A percentile compares a stretch with the other conserved stretches of the same genome.
phyloP scores from a whole-genome alignment of 2,113 vertebrate species.

The Hydropotes inermis region DNA sequence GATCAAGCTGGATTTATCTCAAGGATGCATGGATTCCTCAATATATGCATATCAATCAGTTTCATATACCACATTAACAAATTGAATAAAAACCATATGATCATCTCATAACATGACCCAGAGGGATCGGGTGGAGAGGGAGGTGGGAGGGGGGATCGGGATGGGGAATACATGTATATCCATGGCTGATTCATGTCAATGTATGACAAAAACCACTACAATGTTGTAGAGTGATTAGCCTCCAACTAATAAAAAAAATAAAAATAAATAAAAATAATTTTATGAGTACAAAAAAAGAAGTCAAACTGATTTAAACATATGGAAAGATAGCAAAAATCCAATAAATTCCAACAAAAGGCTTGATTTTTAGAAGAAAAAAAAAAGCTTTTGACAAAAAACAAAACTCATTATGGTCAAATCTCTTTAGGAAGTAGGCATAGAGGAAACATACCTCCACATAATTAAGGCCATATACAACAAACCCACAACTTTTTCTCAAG shows the following conservation, averaged over 20 bases:
- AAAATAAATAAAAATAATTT: no score
- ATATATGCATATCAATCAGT: neutral
- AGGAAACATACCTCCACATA: neutral
- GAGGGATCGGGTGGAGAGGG: no score
- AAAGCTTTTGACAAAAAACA: neutral
- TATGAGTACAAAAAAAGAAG: no score
- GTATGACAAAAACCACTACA: no score
- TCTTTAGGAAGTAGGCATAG: neutral
- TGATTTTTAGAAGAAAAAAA: neutral
- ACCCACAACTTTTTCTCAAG: neutral
- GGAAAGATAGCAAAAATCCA: no score
- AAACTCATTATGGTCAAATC: neutral
- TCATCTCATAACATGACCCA: neutral
- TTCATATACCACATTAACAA: neutral
- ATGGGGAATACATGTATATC: no score
- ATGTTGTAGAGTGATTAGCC: no score
- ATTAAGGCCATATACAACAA: neutral
- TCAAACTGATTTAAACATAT: no score
- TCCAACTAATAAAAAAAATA: no score
- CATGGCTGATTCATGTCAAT: no score
- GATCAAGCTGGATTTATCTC: neutral
- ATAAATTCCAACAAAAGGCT: no score
- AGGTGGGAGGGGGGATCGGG: no score
- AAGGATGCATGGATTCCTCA: neutral
- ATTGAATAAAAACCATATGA: neutral